Base-by-base conservation (phyloP, 2,797 vertebrate genomes). In the Myotis daubentonii region DNA sequence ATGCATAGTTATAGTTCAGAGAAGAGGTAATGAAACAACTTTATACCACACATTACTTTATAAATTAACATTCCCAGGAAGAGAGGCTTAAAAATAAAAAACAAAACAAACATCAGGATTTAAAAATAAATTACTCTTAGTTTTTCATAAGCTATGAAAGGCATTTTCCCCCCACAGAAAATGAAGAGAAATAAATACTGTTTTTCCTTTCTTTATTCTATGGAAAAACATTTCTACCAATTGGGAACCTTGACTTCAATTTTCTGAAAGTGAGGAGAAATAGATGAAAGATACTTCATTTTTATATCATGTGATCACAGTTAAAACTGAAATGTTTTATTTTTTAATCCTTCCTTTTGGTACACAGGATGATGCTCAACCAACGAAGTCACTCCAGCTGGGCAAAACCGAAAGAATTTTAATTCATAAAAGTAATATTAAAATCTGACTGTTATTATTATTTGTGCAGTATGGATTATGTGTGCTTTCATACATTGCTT, bases 381-480 rank as follows among this genome's bases (percentile, higher is more conserved):
- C 28, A 62, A 30, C 6, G 2, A 62, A 62, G 60, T 28, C 60
- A 62, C 28, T 28, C 60, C 60, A 62, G 12, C 5, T 30, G 60
- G 12, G 60, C 13, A 74, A 86, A 81, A 91, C 10, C 13, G 11
- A 47, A 89, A 93, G 1, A 91, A 60, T 33, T 91, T 55, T 20
- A 76, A 72, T 75, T 51, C 38, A 33, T 87, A 92, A 94, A 86
- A 68, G 13, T 70, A 74, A 71, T 93, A 87, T 92, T 62, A 87
- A 92, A 76, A 86, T 84, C 53, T 2, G 71, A 25, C 66, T 85
- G 41, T 41, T 30, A 47, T 30, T 71, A 57, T 23, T 79, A 38
- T 71, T 86, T 44, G 65, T 70, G 65, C 2, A 36, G 65, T 44
- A 15, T 68, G 66, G 20, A 41, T 70, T 72, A 30, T 47, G 33